A percentile compares a stretch with the other conserved stretches of the same genome.
Conservation (phyloP, 2,797 vertebrate species). For the Botia almorhae region DNA sequence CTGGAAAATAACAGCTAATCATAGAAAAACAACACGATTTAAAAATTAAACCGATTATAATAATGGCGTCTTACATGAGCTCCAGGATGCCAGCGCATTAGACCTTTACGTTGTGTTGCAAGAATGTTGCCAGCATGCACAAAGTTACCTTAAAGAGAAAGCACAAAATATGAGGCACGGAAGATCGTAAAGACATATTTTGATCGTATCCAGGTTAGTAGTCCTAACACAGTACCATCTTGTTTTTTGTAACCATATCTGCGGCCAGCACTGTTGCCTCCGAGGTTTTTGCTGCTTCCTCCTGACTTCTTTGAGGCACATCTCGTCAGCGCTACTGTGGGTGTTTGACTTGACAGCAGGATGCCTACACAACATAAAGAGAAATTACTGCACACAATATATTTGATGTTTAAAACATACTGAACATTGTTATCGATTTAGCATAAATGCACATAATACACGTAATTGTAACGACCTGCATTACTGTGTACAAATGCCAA, state of each 20-base stretch:
- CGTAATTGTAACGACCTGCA: neutral
- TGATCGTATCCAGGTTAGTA: neutral
- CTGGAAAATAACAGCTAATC: neutral
- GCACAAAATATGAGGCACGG: neutral
- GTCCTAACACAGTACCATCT: constrained; percentile 78
- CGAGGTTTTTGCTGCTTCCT: constrained; percentile 85
- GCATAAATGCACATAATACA: neutral
- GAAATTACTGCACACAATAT: neutral
- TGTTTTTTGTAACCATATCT: constrained; percentile 87
- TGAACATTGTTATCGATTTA: neutral
- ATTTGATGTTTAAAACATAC: neutral
- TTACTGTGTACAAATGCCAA: neutral
- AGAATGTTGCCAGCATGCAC: constrained; percentile 93
- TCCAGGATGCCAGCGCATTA: constrained; percentile 91
- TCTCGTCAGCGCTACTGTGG: constrained; percentile 71
- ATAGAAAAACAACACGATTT: too few relatives aligned
- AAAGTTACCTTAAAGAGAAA: constrained; percentile 80
- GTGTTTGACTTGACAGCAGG: constrained; percentile 61
- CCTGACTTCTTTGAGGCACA: constrained; percentile 90
- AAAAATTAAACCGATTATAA: too few relatives aligned
- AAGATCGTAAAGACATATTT: neutral
- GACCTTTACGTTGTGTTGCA: constrained; percentile 82
- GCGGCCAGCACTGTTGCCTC: constrained; percentile 86
- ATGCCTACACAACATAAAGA: constrained; percentile 60
- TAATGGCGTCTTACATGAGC: constrained; percentile 82